Conservation (phyloP, 1,140 invertebrate species). For the Druon quercuslanigerum region DNA sequence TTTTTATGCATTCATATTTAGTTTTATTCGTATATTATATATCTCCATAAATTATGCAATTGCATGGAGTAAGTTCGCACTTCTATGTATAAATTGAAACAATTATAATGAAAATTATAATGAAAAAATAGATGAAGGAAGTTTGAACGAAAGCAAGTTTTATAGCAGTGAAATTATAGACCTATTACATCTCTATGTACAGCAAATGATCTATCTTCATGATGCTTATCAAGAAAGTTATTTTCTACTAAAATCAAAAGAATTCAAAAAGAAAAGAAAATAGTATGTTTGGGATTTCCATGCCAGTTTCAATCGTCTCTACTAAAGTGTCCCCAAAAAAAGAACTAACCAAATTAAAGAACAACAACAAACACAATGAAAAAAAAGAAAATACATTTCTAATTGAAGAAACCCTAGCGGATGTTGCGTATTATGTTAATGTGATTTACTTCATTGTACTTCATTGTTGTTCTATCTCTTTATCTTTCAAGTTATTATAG, state of each 20-base stretch:
- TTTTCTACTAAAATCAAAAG: neutral
- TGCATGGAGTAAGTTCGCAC: neutral
- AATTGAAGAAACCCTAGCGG: too few relatives aligned
- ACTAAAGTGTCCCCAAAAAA: too few relatives aligned
- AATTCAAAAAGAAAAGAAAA: neutral
- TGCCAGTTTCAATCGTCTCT: neutral
- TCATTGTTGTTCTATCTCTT: neutral
- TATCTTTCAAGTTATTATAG: neutral
- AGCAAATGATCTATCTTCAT: neutral
- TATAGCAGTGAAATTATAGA: slow-evolving; percentile 6
- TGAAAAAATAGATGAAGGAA: neutral
- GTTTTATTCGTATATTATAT: neutral
- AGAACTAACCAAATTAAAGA: too few relatives aligned
- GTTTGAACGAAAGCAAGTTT: slow-evolving; percentile 3
- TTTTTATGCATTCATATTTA: neutral
- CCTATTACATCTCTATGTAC: neutral
- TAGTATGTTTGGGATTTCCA: neutral
- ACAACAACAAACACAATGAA: too few relatives aligned
- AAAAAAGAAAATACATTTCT: too few relatives aligned
- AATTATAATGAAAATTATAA: too few relatives aligned
- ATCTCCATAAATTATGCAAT: neutral
- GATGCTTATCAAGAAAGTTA: slow-evolving; percentile 1
- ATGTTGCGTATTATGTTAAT: too few relatives aligned
- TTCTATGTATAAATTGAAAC: neutral
- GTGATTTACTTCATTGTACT: too few relatives aligned